Evolutionary conservation across 2,888 invertebrate species (phyloP).

Genomic region (Cylloceria caligata): DNA sequence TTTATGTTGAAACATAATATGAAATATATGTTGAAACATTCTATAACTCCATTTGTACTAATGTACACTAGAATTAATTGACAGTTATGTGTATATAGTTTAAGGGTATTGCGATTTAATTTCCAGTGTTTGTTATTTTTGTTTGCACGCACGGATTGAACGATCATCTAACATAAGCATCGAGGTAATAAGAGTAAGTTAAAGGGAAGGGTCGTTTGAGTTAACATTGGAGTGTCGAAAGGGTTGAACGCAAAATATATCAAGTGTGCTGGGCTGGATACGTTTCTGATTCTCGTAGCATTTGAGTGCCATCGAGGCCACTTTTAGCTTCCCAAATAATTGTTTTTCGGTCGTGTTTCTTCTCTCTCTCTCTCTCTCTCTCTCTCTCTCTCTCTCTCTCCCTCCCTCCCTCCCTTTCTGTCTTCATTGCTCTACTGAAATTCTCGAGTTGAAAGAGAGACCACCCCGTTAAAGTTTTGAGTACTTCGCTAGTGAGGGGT

Average conservation of each 20-base stretch:
- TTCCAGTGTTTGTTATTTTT: constrained; percentile 37
- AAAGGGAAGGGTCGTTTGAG: constrained; percentile 22
- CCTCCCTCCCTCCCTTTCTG: too few relatives aligned
- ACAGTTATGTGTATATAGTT: not conserved
- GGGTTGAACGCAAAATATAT: constrained; percentile 31
- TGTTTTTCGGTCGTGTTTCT: constrained; percentile 46
- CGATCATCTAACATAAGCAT: constrained; percentile 13
- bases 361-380: not conserved
- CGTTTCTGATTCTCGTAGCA: constrained; percentile 40
- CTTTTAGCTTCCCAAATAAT: constrained; percentile 62
- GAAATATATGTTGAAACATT: too few relatives aligned
- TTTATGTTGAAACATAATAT: too few relatives aligned
- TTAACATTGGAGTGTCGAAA: constrained; percentile 44
- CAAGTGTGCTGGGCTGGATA: constrained; percentile 5
- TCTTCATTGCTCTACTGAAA: constrained; percentile 4
- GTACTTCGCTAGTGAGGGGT: constrained; percentile 5
- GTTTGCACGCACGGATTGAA: constrained; percentile 37
- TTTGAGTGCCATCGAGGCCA: constrained; percentile 55
- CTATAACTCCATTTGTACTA: too few relatives aligned
- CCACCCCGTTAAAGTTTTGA: constrained; percentile 47
- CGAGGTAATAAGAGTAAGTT: constrained; percentile 35
- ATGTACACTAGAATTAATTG: not conserved
- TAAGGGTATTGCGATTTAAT: not conserved
- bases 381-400: too few relatives aligned
- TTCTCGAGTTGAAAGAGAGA: constrained; percentile 50